A percentile compares a stretch with the other conserved stretches of the same genome.
phyloP scores from a whole-genome alignment of 2,888 invertebrate genomes.

The Aelia acuminata region DNA sequence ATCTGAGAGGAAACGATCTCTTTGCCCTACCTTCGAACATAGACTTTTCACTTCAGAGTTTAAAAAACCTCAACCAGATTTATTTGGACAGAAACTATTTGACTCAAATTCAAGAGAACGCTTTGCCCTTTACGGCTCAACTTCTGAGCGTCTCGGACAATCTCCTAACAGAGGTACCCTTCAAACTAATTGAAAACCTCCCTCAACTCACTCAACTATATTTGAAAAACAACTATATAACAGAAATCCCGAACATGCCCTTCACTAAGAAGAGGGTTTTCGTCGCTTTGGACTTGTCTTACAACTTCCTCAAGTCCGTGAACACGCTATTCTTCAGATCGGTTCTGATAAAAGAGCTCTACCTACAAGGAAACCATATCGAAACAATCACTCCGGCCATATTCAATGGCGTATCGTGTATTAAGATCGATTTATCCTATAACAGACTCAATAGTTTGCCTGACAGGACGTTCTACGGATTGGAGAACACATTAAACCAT shows the following conservation, averaged over 20 bases:
- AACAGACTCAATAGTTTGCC: slow-evolving; percentile 73
- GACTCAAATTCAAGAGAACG: slow-evolving; percentile 70
- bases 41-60: slow-evolving; percentile 62
- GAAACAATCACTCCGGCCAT: slow-evolving; percentile 65
- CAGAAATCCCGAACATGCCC: slow-evolving; percentile 73
- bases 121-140: slow-evolving; percentile 77
- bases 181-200: slow-evolving; percentile 75
- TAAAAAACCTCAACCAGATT: slow-evolving; percentile 76
- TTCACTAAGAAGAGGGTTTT: slow-evolving; percentile 77
- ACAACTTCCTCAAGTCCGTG: slow-evolving; percentile 78
- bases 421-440: slow-evolving; percentile 83
- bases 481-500: slow-evolving; percentile 83
- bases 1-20: slow-evolving; percentile 86
- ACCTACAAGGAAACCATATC: slow-evolving; percentile 70
- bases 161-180: slow-evolving; percentile 79
- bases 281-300: slow-evolving; percentile 86
- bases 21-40: slow-evolving; percentile 74
- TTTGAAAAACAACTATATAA: slow-evolving; percentile 77
- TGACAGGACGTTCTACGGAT: slow-evolving; percentile 80
- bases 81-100: slow-evolving; percentile 78
- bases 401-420: slow-evolving; percentile 75
- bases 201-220: slow-evolving; percentile 80
- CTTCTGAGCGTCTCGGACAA: slow-evolving; percentile 82
- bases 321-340: slow-evolving; percentile 68
- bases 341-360: slow-evolving; percentile 69